A percentile compares a stretch with the other conserved stretches of the same genome.
These are phyloP conservation scores for Alouatta caraya DNA, from an alignment of 2,797 vertebrate species.

Conservation along the genomic window DNA sequence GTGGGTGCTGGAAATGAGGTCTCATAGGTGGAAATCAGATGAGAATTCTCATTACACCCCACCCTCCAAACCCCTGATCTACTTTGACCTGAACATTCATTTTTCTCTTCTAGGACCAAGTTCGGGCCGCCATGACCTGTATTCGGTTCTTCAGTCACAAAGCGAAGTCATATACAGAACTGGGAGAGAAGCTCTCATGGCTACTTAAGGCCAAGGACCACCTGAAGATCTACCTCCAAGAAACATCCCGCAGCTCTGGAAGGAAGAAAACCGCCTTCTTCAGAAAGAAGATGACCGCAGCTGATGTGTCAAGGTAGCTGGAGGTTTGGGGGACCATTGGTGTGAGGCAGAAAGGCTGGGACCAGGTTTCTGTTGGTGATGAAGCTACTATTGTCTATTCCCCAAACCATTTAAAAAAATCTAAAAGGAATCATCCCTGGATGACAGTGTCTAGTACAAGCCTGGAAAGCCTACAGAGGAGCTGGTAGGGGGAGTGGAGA, in stretches of 20 bases:
- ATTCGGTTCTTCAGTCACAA: conserved; percentile 96
- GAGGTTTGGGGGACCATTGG: neutral
- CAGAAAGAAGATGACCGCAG: conserved; percentile 95
- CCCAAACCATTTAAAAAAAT: neutral
- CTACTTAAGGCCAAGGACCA: conserved; percentile 96
- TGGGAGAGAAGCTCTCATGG: conserved; percentile 94
- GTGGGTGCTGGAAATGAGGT: neutral
- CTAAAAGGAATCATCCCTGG: neutral
- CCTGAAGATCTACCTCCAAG: conserved; percentile 95
- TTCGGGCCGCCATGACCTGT: conserved; percentile 98
- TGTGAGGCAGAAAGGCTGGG: neutral
- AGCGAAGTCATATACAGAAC: conserved; percentile 91
- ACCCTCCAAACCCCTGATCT: neutral
- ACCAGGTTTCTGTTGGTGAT: neutral
- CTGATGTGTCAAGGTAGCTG: conserved; percentile 93
- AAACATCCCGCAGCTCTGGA: conserved; percentile 89
- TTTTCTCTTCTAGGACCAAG: conserved; percentile 90
- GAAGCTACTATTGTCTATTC: neutral
- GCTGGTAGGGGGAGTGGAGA: neutral
- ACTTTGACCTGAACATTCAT: neutral
- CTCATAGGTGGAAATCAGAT: neutral
- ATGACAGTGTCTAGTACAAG: neutral
- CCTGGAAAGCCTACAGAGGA: neutral
- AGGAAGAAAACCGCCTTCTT: conserved; percentile 90
- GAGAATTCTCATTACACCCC: neutral